Evolutionary conservation across 64 coral and sea anemone genomes (phyloP), one percentile per base, ranked within the genome.

Genomic region (Anthopleura sola): DNA sequence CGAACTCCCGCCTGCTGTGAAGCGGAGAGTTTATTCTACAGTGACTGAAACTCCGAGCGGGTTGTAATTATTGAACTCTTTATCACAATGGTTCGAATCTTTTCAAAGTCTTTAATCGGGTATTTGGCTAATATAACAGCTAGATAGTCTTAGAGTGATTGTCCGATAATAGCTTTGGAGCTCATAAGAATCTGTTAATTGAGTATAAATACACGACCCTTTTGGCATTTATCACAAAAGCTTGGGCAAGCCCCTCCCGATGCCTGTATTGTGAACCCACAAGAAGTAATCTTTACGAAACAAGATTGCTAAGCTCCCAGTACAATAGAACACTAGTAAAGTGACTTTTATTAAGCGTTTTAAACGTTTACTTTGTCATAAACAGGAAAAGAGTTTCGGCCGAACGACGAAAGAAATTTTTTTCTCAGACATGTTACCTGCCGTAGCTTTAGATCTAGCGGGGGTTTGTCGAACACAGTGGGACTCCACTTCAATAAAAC

Each of bases 171-270:
- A 60, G 49, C 29, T 19, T n/a, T 16, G 38, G 8, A 24, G 3
- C 58, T 36, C 32, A 83, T 83, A 28, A 6, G 17, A n/a, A 83
- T n/a, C 36, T 83, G 82, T 57, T 31, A 60, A 83, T 83, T 83
- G 51, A 17, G 49, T 58, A 60, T 83, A 83, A 83, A 83, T 36
- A 83, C 28, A 24, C 82, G n/a, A 2, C 48, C 82, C 82, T 48
- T 83, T 55, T 50, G 34, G 50, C 6, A 37, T 28, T 6, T 11
- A 14, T 55, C 29, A 55, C 48, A 55, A 83, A 56, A 57, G 51
- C n/a, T 53, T 36, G 49, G 39, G 18, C 18, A 10, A 83, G 55
- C 11, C 18, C 82, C 19, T 21, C 49, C 50, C 32, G 48, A 56
- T 57, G 2, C 15, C 19, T 56, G 29, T 49, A 28, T 83, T 83